Base-by-base conservation (phyloP, 2,888 invertebrate species). In the Drosophila borborema region DNA sequence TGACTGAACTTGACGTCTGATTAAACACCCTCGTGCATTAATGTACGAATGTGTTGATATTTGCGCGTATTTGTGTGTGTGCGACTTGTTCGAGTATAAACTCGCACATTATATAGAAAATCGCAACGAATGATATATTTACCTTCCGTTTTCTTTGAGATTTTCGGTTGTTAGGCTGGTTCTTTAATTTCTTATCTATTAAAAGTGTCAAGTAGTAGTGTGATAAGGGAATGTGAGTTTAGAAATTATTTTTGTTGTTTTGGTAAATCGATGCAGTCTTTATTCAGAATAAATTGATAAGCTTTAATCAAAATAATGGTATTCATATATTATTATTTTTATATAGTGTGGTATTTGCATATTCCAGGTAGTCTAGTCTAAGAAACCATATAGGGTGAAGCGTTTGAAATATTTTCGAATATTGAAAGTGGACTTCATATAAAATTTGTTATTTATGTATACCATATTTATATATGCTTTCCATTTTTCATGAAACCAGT, bases 1-100 rank as follows among this genome's bases (percentile, higher is more conserved):
- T 54, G 48, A 59, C 48, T 31, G 43, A 63, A 63, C 38, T 45
- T 28, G 38, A 62, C 49, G 60, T 23, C 34, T 34, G 64, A 49
- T 45, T 40, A 59, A 55, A 43, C 36, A 55, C 49, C 49, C 64
- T 49, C 31, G 12, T 51, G 38, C 38, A 18, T 36, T n/a, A 23
- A 12, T 59, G 49, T 28, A 9, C 23, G 34, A 53, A 45, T 46
- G 34, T 49, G 48, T 49, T 41, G 28, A 28, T 28, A 28, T 28
- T 28, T 46, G 12, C 2, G 20, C 23, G 46, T 46, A 23, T 23
- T 12, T 51, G 41, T 36, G n/a, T 56, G 46, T 3, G 46, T 3
- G 56, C 43, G 48, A 55, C 9, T 49, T 55, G 48, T 36, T 31
- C 20, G 28, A 18, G 9, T 40, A 23, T 20, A 28, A 28, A 48